Percentiles rank a stretch among this genome's conserved stretches.
Evolutionary conservation across 2,888 invertebrate genomes (phyloP).

Genomic region (Andrena hattorfiana): DNA sequence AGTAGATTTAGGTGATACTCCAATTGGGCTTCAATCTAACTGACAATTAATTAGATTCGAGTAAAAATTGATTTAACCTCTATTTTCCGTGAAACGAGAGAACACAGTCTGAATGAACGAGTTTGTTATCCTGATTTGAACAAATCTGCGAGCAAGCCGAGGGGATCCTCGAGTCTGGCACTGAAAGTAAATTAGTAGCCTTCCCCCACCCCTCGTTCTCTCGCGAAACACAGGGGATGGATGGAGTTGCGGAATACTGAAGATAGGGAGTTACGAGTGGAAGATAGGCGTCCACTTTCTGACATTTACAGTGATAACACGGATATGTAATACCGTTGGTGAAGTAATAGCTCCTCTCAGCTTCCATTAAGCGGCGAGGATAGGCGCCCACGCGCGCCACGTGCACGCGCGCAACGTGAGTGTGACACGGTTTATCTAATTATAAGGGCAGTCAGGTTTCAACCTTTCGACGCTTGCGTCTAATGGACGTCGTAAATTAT

Average conservation of each 20-base stretch:
- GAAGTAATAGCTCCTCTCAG: constrained; percentile 42
- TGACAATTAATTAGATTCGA: too few relatives aligned
- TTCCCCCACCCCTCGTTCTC: not conserved
- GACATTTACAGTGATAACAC: constrained; percentile 51
- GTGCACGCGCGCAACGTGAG: not conserved
- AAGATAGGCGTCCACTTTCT: constrained; percentile 36
- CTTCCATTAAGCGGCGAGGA: constrained; percentile 48
- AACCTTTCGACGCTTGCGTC: constrained; percentile 16
- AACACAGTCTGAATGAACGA: too few relatives aligned
- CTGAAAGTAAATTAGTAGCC: constrained; percentile 14
- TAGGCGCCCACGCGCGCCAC: not conserved
- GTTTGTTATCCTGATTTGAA: not conserved
- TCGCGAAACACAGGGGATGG: not conserved
- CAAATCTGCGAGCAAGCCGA: not conserved
- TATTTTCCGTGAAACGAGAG: too few relatives aligned
- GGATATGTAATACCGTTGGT: constrained; percentile 23
- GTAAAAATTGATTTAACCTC: too few relatives aligned
- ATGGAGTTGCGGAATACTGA: not conserved
- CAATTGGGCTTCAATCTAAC: too few relatives aligned
- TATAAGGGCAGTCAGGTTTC: constrained; percentile 27
- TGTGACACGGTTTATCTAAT: constrained; percentile 40
- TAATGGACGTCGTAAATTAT: not conserved
- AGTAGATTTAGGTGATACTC: too few relatives aligned
- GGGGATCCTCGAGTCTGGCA: not conserved
- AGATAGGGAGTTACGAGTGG: constrained; percentile 23